Evolutionary conservation across 2,888 invertebrate genomes (phyloP), one percentile per base, ranked within the genome.

Genomic region (Seira ritae): DNA sequence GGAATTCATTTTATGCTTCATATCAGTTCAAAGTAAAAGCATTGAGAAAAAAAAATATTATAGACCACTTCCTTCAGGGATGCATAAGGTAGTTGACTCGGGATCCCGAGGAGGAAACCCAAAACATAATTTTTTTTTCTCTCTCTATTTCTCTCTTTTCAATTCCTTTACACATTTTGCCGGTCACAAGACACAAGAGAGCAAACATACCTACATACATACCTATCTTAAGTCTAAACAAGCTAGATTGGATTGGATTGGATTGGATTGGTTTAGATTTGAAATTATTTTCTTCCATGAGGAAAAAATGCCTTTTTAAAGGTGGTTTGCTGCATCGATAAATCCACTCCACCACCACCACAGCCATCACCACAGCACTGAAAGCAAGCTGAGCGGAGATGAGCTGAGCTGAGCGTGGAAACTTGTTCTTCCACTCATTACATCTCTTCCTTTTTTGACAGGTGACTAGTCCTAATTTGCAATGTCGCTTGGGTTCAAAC

Each of bases 381-480:
- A n/a, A n/a, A n/a, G n/a, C n/a, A n/a, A n/a, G n/a, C n/a, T n/a
- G n/a, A n/a, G n/a, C n/a, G n/a, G n/a, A n/a, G n/a, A n/a, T n/a
- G n/a, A 31, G 31, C 8, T 19, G 62, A 60, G 60, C 20, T 22
- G 20, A 62, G n/a, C 31, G 31, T 31, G 62, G 22, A 20, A 62
- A 62, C 20, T 62, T 62, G 62, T 62, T 62, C 19, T 73, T 65
- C 65, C 37, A 31, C 62, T 62, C 62, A 62, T 62, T 72, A 55
- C 22, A 70, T 55, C 55, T 17, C 60, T 62, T 62, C 10, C 19
- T 10, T 62, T 19, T 73, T 81, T 81, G 81, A 81, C 81, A 81
- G 81, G 81, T 75, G 81, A 81, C 81, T 81, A 70, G 75, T 65
- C 71, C 23, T 62, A 81, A 81, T 81, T 81, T 81, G 81, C 81